These are phyloP conservation scores for Oncorhynchus tshawytscha DNA, from an alignment of 2,113 vertebrate genomes.

Conservation along the genomic window DNA sequence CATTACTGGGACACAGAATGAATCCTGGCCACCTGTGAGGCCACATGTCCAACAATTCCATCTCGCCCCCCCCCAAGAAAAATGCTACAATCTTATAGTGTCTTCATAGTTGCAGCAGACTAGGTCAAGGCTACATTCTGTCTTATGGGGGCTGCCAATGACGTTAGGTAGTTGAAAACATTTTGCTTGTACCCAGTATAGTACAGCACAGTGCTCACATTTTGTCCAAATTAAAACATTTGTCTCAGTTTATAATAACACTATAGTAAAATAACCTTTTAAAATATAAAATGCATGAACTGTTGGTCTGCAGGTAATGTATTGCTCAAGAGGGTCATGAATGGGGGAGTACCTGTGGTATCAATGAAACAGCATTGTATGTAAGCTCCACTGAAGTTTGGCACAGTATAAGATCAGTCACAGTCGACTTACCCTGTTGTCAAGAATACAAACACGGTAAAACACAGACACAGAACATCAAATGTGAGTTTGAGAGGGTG, in stretches of 20 bases:
- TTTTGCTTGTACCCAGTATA: slow-evolving; percentile 57
- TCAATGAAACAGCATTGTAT: background rate
- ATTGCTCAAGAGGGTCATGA: slow-evolving; percentile 64
- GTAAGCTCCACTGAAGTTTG: slow-evolving; percentile 36
- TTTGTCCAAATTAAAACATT: slow-evolving; percentile 61
- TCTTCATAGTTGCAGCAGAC: slow-evolving; percentile 60
- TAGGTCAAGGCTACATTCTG: slow-evolving; percentile 70
- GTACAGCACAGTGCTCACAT: slow-evolving; percentile 74
- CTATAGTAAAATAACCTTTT: slow-evolving; percentile 56
- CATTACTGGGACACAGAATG: slow-evolving; percentile 33
- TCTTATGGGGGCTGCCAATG: slow-evolving; percentile 40
- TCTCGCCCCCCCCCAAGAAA: slow-evolving; percentile 7
- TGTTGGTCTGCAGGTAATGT: slow-evolving; percentile 50
- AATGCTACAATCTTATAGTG: slow-evolving; percentile 54
- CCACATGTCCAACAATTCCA: slow-evolving; percentile 1
- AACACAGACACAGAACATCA: slow-evolving; percentile 26
- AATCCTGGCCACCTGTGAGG: background rate
- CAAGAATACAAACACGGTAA: slow-evolving; percentile 40
- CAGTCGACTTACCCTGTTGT: slow-evolving; percentile 48
- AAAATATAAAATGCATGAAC: slow-evolving; percentile 53
- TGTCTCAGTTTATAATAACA: slow-evolving; percentile 52
- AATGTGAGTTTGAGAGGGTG: slow-evolving; percentile 12
- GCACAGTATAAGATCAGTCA: slow-evolving; percentile 38
- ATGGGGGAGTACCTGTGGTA: slow-evolving; percentile 3
- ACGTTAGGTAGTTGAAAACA: slow-evolving; percentile 66